Evolutionary conservation across 2,888 invertebrate species (phyloP).

Genomic region (Hermaeophaga mercurialis): DNA sequence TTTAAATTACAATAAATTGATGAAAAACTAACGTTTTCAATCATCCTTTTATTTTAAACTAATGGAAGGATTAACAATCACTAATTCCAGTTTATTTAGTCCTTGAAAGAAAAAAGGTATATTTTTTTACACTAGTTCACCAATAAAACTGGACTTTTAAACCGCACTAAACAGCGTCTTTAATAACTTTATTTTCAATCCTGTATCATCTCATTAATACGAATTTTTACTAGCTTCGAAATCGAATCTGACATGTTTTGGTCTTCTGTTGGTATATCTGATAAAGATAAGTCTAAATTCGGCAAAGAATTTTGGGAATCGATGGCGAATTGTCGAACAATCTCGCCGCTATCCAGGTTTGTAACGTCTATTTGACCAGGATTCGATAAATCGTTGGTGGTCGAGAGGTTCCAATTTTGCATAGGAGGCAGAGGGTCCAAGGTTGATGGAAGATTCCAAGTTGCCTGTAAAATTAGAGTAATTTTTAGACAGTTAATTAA

Average conservation of each 20-base stretch:
- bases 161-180: too few species aligned
- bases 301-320: conserved; percentile 32
- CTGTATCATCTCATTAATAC: conserved; percentile 48
- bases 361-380: conserved; percentile 41
- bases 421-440: conserved; percentile 14
- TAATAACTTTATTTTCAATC: too few species aligned
- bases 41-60: too few species aligned
- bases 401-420: conserved; percentile 19
- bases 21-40: too few species aligned
- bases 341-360: conserved; percentile 59
- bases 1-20: too few species aligned
- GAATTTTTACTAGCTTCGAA: conserved; percentile 58
- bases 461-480: conserved; percentile 1
- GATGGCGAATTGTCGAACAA: conserved; percentile 39
- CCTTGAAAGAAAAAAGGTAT: too few species aligned
- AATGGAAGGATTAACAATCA: neutral
- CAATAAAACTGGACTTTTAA: too few species aligned
- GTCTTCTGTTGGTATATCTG: conserved; percentile 51
- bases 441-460: conserved; percentile 20
- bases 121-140: too few species aligned
- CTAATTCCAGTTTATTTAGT: neutral
- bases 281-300: conserved; percentile 55
- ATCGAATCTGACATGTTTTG: conserved; percentile 63
- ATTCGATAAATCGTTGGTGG: conserved; percentile 16
- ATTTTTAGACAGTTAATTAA: too few species aligned